Evolutionary conservation across 2,888 invertebrate genomes (phyloP).

Genomic region (Acrocyrtus sp.): DNA sequence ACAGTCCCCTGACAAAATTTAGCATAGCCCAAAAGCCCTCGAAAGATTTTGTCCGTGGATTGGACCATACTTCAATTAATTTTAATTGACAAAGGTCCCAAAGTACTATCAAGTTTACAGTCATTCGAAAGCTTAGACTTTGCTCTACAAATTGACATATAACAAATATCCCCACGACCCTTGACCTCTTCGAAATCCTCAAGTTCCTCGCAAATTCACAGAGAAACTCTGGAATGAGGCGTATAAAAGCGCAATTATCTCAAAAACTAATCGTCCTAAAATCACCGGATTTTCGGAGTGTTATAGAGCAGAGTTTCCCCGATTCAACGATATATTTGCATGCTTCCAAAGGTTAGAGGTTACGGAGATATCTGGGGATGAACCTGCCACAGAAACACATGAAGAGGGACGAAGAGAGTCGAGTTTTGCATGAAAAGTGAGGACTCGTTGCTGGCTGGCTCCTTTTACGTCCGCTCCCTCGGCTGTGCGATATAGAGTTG

Average conservation of each 20-base stretch:
- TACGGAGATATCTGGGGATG: neutral
- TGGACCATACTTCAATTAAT: constrained; percentile 5
- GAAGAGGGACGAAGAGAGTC: constrained; percentile 4
- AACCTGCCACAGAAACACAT: constrained; percentile 26
- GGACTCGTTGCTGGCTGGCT: constrained; percentile 6
- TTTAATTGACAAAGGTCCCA: neutral
- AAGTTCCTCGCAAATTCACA: constrained; percentile 5
- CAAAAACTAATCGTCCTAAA: constrained; percentile 1
- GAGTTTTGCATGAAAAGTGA: constrained; percentile 21
- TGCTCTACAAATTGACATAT: neutral
- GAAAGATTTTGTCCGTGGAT: constrained; percentile 2
- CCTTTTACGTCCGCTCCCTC: constrained; percentile 39
- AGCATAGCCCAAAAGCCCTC: neutral
- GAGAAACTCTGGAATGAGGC: neutral
- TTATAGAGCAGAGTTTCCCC: constrained; percentile 11
- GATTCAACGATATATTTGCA: neutral
- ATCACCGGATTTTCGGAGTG: neutral
- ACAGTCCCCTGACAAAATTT: neutral
- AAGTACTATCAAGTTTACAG: neutral
- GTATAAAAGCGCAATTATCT: neutral
- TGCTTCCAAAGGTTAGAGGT: neutral
- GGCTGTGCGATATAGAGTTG: neutral
- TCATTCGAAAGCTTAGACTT: neutral
- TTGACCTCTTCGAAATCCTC: constrained; percentile 4
- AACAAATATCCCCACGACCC: neutral